Conservation (phyloP, 2,113 vertebrate species). For the Muntiacus muntjak region DNA sequence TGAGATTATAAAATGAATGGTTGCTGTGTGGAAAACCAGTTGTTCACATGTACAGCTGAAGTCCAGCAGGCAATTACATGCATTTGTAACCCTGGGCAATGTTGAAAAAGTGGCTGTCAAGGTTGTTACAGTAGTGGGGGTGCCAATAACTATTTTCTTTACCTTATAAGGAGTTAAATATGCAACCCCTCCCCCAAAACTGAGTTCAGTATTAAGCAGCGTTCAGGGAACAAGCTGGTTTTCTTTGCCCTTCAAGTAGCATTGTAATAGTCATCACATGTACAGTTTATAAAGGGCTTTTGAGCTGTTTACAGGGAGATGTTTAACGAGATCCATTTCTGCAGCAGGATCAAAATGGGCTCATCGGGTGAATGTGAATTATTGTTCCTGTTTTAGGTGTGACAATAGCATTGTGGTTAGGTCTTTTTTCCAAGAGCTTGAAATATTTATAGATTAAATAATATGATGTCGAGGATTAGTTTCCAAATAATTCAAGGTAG, state of each 20-base stretch:
- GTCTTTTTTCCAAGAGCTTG: background rate
- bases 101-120: background rate
- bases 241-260: background rate
- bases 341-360: background rate
- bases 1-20: conserved; percentile 6
- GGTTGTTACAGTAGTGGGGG: background rate
- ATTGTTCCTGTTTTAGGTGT: background rate
- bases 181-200: background rate
- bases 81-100: background rate
- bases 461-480: background rate
- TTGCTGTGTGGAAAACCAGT: background rate
- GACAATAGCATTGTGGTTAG: background rate
- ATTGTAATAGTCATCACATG: background rate
- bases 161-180: background rate
- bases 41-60: background rate
- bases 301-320: background rate
- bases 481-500: background rate
- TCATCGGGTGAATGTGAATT: background rate
- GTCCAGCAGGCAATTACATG: background rate
- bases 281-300: background rate
- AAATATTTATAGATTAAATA: conserved; percentile 23
- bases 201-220: background rate
- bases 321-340: background rate
- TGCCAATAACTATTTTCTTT: background rate
- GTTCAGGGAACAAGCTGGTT: background rate